Base-by-base conservation (phyloP, 2,888 invertebrate species). In the Didymodactylos carnosus region DNA sequence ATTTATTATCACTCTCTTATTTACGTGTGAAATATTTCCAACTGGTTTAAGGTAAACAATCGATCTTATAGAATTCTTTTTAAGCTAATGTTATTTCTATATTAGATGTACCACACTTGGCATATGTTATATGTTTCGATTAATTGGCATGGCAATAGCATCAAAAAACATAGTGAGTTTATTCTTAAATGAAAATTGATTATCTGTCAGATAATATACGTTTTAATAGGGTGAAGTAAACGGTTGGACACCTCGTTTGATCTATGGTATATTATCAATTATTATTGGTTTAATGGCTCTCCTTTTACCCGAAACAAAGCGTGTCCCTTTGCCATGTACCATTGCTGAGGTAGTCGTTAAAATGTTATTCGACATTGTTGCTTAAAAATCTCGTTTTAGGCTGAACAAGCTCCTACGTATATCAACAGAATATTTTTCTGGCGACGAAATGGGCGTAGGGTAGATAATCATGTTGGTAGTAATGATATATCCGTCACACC, bases 1-100 rank as follows among this genome's bases (percentile, higher is more conserved):
- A 40, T 73, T 51, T 39, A 70, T 72, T 25, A 69, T 73, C 11
- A 29, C 73, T 19, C 8, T 72, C n/a, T 51, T 75, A 25, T 73
- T 51, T n/a, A 75, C 75, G 19, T 70, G 62, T 27, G 75, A 75
- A 62, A 41, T 75, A 23, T 70, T 73, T 39, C 75, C 75, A 23
- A 75, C 75, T 5, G 69, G 72, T 39, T 41, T 75, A 39, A 35
- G 53, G 53, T 53, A 53, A 35, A 53, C 19, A 16, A 23, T 14
- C 3, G 2, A 19, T 39, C 8, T 6, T 14, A 39, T 23, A 13
- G 43, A 43, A 13, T 16, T 13, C 16, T 69, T 11, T 16, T 69
- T 69, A n/a, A 29, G 2, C 3, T 8, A 23, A 5, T 39, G 14
- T 11, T 25, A 25, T 39, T 70, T 40, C 1, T 40, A 23, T 39